Base-by-base conservation (phyloP, 2,797 vertebrate species). In the Sebastiscus tertius region DNA sequence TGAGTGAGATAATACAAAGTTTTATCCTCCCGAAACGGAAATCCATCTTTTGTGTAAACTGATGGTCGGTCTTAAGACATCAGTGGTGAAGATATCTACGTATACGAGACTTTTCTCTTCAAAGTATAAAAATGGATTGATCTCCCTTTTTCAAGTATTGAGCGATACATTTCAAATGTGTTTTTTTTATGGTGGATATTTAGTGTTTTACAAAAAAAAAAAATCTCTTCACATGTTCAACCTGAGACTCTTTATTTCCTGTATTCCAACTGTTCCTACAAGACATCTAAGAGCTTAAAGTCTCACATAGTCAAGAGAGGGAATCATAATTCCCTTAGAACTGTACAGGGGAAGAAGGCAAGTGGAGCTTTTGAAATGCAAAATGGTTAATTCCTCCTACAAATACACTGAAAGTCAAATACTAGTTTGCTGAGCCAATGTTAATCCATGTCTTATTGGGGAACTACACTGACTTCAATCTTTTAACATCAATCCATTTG, bases 291-390 rank as follows among this genome's bases (percentile, higher is more conserved):
- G 73, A 86, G 89, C 87, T 93, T 89, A 76, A 82, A 75, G 87
- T 72, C 78, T 85, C 66, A 66, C 67, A 66, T 27, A 80, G 69
- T 83, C 64, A 71, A 77, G 77, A 83, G 72, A 90, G 80, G 69
- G 62, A 77, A 85, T 86, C 84, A 81, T 86, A 86, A 90, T 90
- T 90, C 84, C 78, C 62, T 63, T 64, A 83, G 81, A 87, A 88
- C 72, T 80, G 84, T 73, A 74, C 79, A 66, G 63, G 61, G 56
- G 72, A 66, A 84, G 72, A 62, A 84, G 63, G 61, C 64, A 75
- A 87, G 82, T 60, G 66, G 39, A 20, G 74, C 80, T 92, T 94
- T 91, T 93, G 90, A 94, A 91, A 93, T 93, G 91, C 91, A 93
- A 93, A 93, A 83, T 56, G 79, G 52, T 46, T 89, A 89, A 94